These are phyloP conservation scores for Florisuga fusca DNA, from an alignment of 2,797 vertebrate genomes.

Conservation along the genomic window DNA sequence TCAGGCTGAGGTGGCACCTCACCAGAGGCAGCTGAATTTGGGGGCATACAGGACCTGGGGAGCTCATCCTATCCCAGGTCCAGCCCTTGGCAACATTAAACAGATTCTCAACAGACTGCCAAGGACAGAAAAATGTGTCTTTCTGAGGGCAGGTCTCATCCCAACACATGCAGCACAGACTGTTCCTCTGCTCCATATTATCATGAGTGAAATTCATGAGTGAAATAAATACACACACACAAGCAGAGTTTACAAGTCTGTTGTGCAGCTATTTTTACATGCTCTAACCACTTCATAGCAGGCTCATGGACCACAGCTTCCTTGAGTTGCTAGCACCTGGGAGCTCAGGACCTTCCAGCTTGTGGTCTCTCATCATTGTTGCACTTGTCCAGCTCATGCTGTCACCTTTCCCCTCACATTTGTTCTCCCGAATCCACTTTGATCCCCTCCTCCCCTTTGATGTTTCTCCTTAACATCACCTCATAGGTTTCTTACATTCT, in stretches of 20 bases:
- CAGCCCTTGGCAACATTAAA: not conserved
- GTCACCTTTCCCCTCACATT: not conserved
- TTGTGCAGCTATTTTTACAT: not conserved
- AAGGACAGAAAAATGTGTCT: not conserved
- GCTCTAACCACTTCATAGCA: not conserved
- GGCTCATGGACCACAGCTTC: not conserved
- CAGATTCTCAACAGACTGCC: not conserved
- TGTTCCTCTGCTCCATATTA: not conserved
- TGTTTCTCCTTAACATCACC: not conserved
- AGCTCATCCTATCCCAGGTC: not conserved
- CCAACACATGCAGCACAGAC: fast-evolving
- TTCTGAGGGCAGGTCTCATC: not conserved
- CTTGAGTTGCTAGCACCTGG: not conserved
- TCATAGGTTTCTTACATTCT: not conserved
- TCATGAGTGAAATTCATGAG: not conserved
- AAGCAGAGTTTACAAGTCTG: not conserved
- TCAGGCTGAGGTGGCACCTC: not conserved
- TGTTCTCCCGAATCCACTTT: not conserved
- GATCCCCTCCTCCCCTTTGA: not conserved
- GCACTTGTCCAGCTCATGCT: not conserved
- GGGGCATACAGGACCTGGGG: fast-evolving
- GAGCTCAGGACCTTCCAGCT: not conserved
- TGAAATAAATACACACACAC: not conserved
- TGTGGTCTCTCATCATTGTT: not conserved
- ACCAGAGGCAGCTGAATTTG: not conserved